Evolutionary conservation across 2,888 invertebrate genomes (phyloP).

Genomic region (Drosophila cognata): DNA sequence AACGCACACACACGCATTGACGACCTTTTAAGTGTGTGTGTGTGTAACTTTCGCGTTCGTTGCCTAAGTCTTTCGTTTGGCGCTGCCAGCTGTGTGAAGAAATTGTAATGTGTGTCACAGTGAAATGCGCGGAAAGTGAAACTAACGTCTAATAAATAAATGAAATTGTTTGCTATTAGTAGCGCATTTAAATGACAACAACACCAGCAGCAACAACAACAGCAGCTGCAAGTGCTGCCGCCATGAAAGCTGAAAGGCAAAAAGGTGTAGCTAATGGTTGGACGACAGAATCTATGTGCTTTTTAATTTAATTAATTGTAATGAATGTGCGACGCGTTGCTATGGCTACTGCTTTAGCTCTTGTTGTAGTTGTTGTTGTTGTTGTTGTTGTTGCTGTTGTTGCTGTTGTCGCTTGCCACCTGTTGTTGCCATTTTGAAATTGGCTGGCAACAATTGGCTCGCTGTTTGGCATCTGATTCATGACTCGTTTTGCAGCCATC

Average conservation of each 20-base stretch:
- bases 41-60: slow-evolving; percentile 69
- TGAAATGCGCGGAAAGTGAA: slow-evolving; percentile 74
- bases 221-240: slow-evolving; percentile 19
- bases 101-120: slow-evolving; percentile 63
- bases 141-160: slow-evolving; percentile 75
- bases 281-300: slow-evolving; percentile 64
- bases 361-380: neutral
- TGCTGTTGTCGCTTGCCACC: slow-evolving; percentile 11
- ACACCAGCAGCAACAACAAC: slow-evolving; percentile 18
- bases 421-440: slow-evolving; percentile 47
- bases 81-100: slow-evolving; percentile 60
- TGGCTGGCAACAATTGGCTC: slow-evolving; percentile 54
- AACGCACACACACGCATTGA: slow-evolving; percentile 7
- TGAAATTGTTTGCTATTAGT: slow-evolving; percentile 76
- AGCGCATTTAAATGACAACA: slow-evolving; percentile 73
- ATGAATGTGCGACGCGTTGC: slow-evolving; percentile 54
- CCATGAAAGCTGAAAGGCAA: slow-evolving; percentile 50
- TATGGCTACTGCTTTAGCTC: neutral
- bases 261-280: slow-evolving; percentile 40
- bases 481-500: slow-evolving; percentile 60
- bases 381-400: neutral
- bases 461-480: slow-evolving; percentile 55
- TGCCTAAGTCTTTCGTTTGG: slow-evolving; percentile 59
- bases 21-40: neutral
- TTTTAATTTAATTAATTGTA: slow-evolving; percentile 72